Base-by-base conservation (phyloP, 1,140 invertebrate species). In the Drosophila pseudoobscura region DNA sequence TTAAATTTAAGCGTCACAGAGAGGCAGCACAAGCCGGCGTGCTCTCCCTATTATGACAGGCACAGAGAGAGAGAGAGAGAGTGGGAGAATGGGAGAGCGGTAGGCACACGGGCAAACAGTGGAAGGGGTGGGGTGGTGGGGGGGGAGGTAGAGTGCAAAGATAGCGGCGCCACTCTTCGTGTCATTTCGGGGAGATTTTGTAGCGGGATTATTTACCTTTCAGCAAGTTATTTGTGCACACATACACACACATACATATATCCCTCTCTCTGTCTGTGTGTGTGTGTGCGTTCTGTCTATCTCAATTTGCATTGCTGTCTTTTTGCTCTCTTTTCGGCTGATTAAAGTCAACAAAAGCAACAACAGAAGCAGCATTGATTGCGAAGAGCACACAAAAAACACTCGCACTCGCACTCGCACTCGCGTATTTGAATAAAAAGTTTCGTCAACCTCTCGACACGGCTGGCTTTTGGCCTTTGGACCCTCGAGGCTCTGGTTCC, bases 301-400 rank as follows among this genome's bases (percentile, higher is more conserved):
- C 24, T 78, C 60, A 60, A 78, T 83, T 84, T 78, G 31, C 79
- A 75, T 70, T 68, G 17, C 17, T 63, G 61, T 17, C 45, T 56
- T 60, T 62, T 46, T 43, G 24, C 31, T 22, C 39, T 57, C 41
- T 53, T 26, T 54, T 26, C 6, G n/a, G 46, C 79, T 79, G 79
- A 83, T 78, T 84, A 68, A 59, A 61, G 60, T 61, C 59, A 66
- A 78, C 46, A 78, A 35, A 35, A 60, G 55, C 50, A 49, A 45
- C 8, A 45, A 46, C 15, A 47, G 59, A 52, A 29, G 39, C 60
- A 41, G 49, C 47, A 63, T 47, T 54, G 51, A 82, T 62, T 69
- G 66, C 56, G 43, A 44, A 35, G 59, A 44, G 26, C 15, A 45
- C 26, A 66, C 31, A 43, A 39, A 39, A 39, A 39, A 13, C 11